Evolutionary conservation across 2,797 vertebrate genomes (phyloP).

Genomic region (Martes flavigula): DNA sequence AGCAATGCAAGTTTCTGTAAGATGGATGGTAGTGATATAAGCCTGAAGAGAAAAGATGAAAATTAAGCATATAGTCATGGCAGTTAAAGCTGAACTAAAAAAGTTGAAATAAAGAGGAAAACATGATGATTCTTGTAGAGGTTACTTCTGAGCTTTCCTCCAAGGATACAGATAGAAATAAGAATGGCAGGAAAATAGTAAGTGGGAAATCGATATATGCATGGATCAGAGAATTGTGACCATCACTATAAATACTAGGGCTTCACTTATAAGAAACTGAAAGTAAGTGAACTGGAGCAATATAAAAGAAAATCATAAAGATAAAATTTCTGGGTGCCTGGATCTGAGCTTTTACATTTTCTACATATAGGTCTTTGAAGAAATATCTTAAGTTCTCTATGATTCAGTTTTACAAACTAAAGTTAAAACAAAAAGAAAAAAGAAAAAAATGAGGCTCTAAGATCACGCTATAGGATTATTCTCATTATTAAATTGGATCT

Average conservation of each 20-base stretch:
- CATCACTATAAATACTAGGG: background rate
- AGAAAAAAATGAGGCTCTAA: background rate
- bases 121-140: background rate
- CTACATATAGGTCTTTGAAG: background rate
- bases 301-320: background rate
- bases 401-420: background rate
- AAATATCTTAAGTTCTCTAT: background rate
- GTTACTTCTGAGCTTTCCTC: background rate
- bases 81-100: background rate
- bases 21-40: background rate
- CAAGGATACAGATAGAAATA: background rate
- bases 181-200: background rate
- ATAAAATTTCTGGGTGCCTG: background rate
- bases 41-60: background rate
- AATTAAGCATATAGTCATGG: background rate
- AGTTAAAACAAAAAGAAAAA: background rate
- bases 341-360: background rate
- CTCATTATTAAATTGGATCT: background rate
- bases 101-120: background rate
- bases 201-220: background rate
- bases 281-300: background rate
- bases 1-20: background rate
- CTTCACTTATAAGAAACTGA: background rate
- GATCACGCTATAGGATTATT: background rate
- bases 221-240: background rate